phyloP scores from a whole-genome alignment of 2,888 invertebrate genomes.

The Clostera curtula region DNA sequence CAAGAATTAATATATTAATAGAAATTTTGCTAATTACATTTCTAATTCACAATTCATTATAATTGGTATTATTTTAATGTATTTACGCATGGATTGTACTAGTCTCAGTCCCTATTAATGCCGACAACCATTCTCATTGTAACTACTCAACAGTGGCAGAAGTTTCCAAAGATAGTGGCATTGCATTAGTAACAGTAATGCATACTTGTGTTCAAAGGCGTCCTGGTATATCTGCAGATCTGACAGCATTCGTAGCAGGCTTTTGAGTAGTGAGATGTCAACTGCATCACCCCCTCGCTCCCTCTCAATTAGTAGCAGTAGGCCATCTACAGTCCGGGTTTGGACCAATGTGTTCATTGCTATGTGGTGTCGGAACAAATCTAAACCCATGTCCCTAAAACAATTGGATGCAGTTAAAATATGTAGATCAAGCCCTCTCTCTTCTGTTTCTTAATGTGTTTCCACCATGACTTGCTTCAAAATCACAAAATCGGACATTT shows the following conservation, averaged over 20 bases:
- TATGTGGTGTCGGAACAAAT: conserved; percentile 94
- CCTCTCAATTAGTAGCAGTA: conserved; percentile 92
- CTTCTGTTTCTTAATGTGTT: too few relatives aligned
- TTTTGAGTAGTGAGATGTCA: conserved; percentile 94
- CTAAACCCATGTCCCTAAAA: conserved; percentile 96
- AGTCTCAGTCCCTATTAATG: too few relatives aligned
- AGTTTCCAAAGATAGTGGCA: too few relatives aligned
- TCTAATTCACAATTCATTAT: too few relatives aligned
- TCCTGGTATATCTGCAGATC: conserved; percentile 96
- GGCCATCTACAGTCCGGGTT: conserved; percentile 93
- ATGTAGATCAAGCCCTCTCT: not conserved
- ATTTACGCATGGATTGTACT: too few relatives aligned
- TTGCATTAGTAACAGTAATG: not conserved
- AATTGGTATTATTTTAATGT: too few relatives aligned
- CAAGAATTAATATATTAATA: too few relatives aligned
- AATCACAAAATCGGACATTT: too few relatives aligned
- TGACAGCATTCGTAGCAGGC: conserved; percentile 95
- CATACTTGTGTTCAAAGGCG: conserved; percentile 88
- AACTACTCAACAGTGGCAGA: too few relatives aligned
- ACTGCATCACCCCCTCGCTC: conserved; percentile 96
- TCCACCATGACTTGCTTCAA: too few relatives aligned
- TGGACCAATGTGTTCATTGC: conserved; percentile 93
- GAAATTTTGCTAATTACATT: too few relatives aligned
- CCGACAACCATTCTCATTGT: too few relatives aligned
- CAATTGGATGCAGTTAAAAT: not conserved